These are phyloP conservation scores for Porites cylindrica DNA, from an alignment of 92 coral and sea anemone species.

Conservation along the genomic window DNA sequence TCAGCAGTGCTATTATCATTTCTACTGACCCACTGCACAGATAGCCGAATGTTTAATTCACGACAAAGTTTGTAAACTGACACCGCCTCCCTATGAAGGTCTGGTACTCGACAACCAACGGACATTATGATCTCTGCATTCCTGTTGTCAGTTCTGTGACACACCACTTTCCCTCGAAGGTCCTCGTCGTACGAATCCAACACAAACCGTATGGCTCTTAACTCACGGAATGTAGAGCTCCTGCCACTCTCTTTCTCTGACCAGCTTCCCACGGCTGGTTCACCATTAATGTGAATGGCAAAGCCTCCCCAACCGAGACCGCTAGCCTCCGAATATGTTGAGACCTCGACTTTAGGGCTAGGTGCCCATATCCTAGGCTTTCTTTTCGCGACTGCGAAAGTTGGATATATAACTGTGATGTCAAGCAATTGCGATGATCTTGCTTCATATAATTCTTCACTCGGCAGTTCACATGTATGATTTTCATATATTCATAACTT, in stretches of 20 bases:
- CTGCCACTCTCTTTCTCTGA: slow-evolving; percentile 42
- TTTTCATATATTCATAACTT: too few relatives aligned
- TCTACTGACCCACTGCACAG: slow-evolving; percentile 63
- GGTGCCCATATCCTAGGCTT: slow-evolving; percentile 58
- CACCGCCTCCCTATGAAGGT: slow-evolving; percentile 69
- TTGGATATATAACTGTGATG: neutral
- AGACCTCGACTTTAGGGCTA: slow-evolving; percentile 59
- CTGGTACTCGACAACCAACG: slow-evolving; percentile 53
- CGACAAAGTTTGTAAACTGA: slow-evolving; percentile 60
- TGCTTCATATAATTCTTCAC: too few relatives aligned
- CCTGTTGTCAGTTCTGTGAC: slow-evolving; percentile 68
- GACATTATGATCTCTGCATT: slow-evolving; percentile 55
- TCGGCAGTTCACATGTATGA: too few relatives aligned
- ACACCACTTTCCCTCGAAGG: slow-evolving; percentile 55
- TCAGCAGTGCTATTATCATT: slow-evolving; percentile 45
- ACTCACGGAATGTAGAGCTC: slow-evolving; percentile 78
- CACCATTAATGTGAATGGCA: slow-evolving; percentile 31
- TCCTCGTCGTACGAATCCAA: slow-evolving; percentile 42
- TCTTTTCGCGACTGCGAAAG: slow-evolving; percentile 36
- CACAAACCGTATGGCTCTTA: slow-evolving; percentile 62
- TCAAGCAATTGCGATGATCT: too few relatives aligned
- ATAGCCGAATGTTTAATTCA: slow-evolving; percentile 55
- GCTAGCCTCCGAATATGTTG: slow-evolving; percentile 73
- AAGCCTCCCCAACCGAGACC: slow-evolving; percentile 24
- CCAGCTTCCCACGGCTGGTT: slow-evolving; percentile 71